Conservation (phyloP, 2,797 vertebrate species). For the Coreius guichenoti region DNA sequence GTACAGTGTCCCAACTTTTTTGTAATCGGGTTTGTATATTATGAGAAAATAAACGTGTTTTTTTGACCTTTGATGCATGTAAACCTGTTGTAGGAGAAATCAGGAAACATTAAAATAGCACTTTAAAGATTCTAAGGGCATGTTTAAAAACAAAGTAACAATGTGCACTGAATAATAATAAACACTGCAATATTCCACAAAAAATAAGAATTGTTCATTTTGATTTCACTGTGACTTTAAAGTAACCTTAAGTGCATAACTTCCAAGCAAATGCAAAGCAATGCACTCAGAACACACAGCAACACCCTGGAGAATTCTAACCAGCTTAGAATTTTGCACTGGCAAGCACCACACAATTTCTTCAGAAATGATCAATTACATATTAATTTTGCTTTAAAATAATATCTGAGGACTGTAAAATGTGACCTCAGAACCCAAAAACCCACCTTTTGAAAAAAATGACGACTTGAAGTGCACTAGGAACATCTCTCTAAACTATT, state of each 20-base stretch:
- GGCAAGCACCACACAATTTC: not conserved
- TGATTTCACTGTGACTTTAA: not conserved
- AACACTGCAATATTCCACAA: no score
- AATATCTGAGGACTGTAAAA: not conserved
- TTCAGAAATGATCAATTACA: not conserved
- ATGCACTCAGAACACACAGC: not conserved
- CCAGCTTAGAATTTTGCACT: constrained; percentile 7
- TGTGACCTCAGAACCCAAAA: not conserved
- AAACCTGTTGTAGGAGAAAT: no score
- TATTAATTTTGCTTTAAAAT: not conserved
- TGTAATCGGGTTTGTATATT: no score
- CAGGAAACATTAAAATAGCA: no score
- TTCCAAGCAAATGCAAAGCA: not conserved
- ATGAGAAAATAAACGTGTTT: no score
- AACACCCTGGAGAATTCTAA: not conserved
- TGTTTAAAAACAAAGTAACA: not conserved
- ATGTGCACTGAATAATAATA: not conserved
- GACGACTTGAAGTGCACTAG: constrained; percentile 65
- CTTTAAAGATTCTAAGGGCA: not conserved
- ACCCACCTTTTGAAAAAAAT: not conserved
- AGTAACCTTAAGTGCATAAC: not conserved
- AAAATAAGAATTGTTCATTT: not conserved
- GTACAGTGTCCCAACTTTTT: no score
- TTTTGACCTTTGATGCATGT: no score
- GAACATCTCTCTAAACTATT: constrained; percentile 66